Base-by-base conservation (phyloP, 2,888 invertebrate genomes). In the Stenchaetothrips biformis region DNA sequence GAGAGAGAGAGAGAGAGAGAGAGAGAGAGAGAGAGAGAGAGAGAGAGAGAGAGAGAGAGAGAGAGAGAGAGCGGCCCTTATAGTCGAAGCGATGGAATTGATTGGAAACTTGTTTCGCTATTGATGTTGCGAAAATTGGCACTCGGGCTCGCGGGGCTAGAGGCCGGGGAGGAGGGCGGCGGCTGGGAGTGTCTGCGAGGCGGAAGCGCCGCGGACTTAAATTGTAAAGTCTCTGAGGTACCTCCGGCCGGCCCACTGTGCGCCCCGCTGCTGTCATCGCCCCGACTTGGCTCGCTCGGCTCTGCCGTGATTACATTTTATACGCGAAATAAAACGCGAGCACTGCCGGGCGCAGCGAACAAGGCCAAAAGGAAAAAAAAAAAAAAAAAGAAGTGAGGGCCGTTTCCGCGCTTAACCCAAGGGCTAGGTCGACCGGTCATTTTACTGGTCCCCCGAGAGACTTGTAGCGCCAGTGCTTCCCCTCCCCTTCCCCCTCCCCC, bases 301-400 rank as follows among this genome's bases (percentile, higher is more conserved):
- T 53, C 16, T 53, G 18, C 53, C 67, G 67, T 74, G 67, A 74
- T 74, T 74, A 74, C 67, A 74, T 74, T 74, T 74, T 74, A 74
- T 74, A 74, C 67, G 67, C 11, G 67, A 7, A 74, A 74, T 74
- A 74, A 74, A 74, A 74, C 67, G 67, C 21, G 67, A 74, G 67
- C 67, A 37, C 37, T 37, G 37, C 37, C 37, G 4, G 37, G 37
- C 37, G 37, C 37, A 37, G 37, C 37, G 37, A 37, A 37, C 37
- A 18, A 53, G 53, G 18, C 53, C 53, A 53, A 53, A 18, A 53
- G 53, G 53, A 18, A 16, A 18, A 16, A 18, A 16, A 18, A 59
- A 59, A 59, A 74, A 67, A 67, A n/a, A n/a, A n/a, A n/a, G n/a
- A n/a, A n/a, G 21, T 16, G 16, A 18, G 18, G 16, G 21, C 21